Base-by-base conservation (phyloP, 2,888 invertebrate species). In the Papilio elwesi region DNA sequence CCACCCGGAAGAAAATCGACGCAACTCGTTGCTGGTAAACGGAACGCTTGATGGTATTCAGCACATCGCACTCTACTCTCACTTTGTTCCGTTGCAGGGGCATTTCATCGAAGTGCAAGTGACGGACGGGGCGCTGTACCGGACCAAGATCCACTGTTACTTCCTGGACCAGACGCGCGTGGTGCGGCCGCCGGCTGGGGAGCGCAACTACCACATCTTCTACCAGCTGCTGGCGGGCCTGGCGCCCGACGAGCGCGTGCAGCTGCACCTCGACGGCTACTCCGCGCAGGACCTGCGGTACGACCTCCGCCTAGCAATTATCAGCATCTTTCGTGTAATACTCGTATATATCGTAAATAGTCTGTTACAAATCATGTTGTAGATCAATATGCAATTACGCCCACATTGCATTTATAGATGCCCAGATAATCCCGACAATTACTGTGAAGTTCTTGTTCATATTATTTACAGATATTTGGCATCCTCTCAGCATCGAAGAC, bases 21-120 rank as follows among this genome's bases (percentile, higher is more conserved):
- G 26, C 1, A 26, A 26, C 26, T 26, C 26, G 26, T 26, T 26
- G 26, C 26, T 26, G 26, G 1, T 26, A 26, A 26, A 26, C 26
- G 26, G 2, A 26, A 26, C 26, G 26, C 26, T 4, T 26, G 26
- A 26, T 26, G 1, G 26, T n/a, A n/a, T 26, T 8, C 7, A 26
- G 26, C 15, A 9, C 11, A 12, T 51, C 26, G 3, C 1, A 1
- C 15, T 51, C n/a, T 55, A 26, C 15, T 10, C 11, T 52, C 10
- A 7, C 3, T 47, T 49, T 26, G 49, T 48, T 6, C 26, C 1
- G 16, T 47, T 47, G 74, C 88, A 98, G 98, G 98, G 98, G 16
- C 98, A 98, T 91, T 98, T 98, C 89, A 98, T 98, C 83, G 98
- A 99, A 93, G 98, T 98, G 77, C 98, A 98, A 93, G 98, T 99